Evolutionary conservation across 2,797 vertebrate species (phyloP).

Genomic region (Acropternis orthonyx): DNA sequence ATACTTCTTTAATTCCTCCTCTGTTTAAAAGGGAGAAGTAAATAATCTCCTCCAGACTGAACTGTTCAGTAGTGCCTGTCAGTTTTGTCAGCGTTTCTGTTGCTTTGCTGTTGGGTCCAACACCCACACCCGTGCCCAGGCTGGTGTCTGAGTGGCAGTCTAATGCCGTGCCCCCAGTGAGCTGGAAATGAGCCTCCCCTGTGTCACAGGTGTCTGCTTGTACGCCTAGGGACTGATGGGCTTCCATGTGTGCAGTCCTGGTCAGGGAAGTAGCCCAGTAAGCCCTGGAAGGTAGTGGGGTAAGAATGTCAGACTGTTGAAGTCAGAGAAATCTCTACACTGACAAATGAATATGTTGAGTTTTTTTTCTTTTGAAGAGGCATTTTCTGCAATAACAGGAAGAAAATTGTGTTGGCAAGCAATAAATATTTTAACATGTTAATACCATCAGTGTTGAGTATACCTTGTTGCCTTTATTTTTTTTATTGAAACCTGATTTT

Average conservation of each 20-base stretch:
- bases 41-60: background rate
- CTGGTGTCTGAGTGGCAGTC: background rate
- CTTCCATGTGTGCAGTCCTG: rapidly evolving
- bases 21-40: background rate
- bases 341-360: rapidly evolving
- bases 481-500: background rate
- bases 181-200: background rate
- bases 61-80: background rate
- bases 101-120: background rate
- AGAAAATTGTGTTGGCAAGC: background rate
- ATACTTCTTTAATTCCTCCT: background rate
- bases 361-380: background rate
- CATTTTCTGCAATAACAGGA: background rate
- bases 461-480: background rate
- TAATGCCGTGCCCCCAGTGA: background rate
- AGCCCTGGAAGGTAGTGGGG: background rate
- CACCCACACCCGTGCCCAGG: rapidly evolving
- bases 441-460: background rate
- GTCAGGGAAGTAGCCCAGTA: background rate
- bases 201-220: background rate
- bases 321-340: background rate
- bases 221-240: background rate
- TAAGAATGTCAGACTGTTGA: background rate
- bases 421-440: background rate
- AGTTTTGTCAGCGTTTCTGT: background rate